These are phyloP conservation scores for Toxotes chatareus DNA, from an alignment of 2,113 vertebrate genomes.

Conservation along the genomic window DNA sequence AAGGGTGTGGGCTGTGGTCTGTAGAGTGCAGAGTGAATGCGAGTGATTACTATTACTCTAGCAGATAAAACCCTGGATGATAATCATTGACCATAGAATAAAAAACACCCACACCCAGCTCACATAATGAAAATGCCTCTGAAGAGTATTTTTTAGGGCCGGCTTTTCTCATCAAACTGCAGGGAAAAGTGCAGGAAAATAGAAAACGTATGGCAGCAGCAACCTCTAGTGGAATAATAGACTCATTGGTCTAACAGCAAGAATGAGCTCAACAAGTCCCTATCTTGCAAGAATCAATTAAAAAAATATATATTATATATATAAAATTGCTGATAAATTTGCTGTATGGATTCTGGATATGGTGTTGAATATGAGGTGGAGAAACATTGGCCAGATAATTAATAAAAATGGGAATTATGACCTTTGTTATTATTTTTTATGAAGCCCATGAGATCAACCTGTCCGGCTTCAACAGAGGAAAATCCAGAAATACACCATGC, in stretches of 20 bases:
- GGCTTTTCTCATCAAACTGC: not conserved
- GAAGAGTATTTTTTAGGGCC: not conserved
- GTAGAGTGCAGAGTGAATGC: not conserved
- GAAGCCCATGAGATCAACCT: not conserved
- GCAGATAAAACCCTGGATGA: constrained; percentile 8
- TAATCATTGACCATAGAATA: not conserved
- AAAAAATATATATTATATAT: not conserved
- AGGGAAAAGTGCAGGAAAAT: not conserved
- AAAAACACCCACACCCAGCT: not conserved
- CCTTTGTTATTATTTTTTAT: not conserved
- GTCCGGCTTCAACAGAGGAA: not conserved
- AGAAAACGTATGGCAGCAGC: constrained; percentile 42
- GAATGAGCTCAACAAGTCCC: not conserved
- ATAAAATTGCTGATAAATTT: not conserved
- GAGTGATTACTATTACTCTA: not conserved
- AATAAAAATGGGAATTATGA: not conserved
- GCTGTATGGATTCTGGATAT: not conserved
- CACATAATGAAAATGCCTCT: not conserved
- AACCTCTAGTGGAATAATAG: constrained; percentile 71
- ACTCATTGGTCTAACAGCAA: not conserved
- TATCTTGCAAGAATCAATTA: not conserved
- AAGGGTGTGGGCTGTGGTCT: not conserved
- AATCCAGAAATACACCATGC: not conserved
- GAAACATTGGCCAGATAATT: not conserved
- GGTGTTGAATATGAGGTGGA: not conserved